Evolutionary conservation across 2,113 vertebrate genomes (phyloP).

Genomic region (Eublepharis macularius): DNA sequence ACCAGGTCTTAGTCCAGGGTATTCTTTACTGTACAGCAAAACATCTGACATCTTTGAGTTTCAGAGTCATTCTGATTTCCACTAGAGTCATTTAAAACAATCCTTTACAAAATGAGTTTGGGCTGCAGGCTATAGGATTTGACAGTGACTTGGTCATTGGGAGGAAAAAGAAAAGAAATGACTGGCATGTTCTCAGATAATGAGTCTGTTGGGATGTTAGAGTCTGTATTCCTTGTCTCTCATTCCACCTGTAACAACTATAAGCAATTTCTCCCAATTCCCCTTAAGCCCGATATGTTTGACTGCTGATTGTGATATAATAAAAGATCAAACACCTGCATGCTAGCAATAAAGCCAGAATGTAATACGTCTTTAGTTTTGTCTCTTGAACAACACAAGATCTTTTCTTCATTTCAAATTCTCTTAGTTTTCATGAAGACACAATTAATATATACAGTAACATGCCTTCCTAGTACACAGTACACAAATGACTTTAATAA

Average conservation of each 20-base stretch:
- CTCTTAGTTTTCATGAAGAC: no score
- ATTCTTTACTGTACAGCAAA: not conserved
- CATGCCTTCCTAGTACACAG: no score
- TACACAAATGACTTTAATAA: no score
- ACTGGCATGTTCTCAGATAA: conserved; percentile 5
- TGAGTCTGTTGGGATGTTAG: not conserved
- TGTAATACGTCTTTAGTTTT: not conserved
- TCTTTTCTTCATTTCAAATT: no score
- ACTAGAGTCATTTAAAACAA: not conserved
- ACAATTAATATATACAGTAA: no score
- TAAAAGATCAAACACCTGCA: not conserved
- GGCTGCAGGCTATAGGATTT: not conserved
- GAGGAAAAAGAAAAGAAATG: not conserved
- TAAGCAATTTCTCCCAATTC: not conserved
- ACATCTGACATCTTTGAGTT: not conserved
- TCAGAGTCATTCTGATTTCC: not conserved
- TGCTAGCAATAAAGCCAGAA: not conserved
- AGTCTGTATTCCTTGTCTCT: rapidly evolving
- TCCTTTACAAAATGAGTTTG: conserved; percentile 1
- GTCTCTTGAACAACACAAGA: not conserved
- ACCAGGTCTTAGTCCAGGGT: not conserved
- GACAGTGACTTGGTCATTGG: not conserved
- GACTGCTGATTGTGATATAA: not conserved
- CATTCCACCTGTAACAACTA: not conserved
- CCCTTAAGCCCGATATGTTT: not conserved